Conservation (phyloP, 2,113 vertebrate species). For the Acanthochromis polyacanthus region DNA sequence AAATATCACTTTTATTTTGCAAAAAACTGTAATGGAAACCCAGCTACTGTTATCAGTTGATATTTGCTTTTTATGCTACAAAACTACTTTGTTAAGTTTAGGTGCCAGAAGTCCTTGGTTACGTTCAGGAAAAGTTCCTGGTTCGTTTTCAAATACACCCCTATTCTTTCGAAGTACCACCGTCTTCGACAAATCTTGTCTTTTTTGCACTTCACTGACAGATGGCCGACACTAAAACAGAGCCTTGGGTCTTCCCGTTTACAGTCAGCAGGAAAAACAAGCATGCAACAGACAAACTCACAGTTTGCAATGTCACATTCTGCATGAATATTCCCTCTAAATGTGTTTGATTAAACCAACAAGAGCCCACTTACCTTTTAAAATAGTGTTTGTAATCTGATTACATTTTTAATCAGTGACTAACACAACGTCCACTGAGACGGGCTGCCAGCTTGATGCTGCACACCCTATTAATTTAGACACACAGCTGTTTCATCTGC, state of each 20-base stretch:
- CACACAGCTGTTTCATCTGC: conserved; percentile 64
- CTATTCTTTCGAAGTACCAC: no score
- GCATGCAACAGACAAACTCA: neutral
- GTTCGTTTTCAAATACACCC: no score
- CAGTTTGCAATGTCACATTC: neutral
- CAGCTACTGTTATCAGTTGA: no score
- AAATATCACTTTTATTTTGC: no score
- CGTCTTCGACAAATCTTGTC: no score
- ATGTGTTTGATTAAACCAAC: conserved; percentile 24
- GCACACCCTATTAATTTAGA: conserved; percentile 63
- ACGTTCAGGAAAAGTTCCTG: no score
- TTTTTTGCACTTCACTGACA: no score
- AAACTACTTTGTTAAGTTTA: no score
- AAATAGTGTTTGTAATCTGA: conserved; percentile 45
- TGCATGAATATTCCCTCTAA: neutral
- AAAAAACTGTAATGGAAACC: no score
- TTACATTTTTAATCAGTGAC: conserved; percentile 48
- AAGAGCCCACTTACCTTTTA: conserved; percentile 5
- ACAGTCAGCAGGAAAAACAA: conserved; percentile 5
- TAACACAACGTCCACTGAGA: conserved; percentile 52
- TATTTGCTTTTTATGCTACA: no score
- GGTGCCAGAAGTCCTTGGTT: no score
- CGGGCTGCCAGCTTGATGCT: conserved; percentile 56
- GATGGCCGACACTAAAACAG: no score
- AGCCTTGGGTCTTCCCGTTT: neutral